A percentile compares a stretch with the other conserved stretches of the same genome.
Evolutionary conservation across 1,140 invertebrate genomes (phyloP).

Genomic region (Muscidifurax raptorellus): DNA sequence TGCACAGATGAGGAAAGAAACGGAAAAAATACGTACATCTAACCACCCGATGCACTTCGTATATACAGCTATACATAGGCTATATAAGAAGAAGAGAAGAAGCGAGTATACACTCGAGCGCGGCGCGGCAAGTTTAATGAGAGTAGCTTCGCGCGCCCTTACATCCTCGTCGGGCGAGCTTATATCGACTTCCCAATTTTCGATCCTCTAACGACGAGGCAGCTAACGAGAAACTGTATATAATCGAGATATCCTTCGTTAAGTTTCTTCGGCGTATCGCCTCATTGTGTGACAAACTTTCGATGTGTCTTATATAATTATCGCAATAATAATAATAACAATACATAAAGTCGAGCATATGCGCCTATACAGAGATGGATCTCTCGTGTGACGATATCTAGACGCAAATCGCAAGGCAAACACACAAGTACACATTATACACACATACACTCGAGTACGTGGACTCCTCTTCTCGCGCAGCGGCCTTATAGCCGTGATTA

Average conservation of each 20-base stretch:
- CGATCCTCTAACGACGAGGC: neutral
- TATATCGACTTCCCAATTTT: conserved; percentile 19
- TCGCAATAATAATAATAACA: too few relatives aligned
- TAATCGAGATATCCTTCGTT: too few relatives aligned
- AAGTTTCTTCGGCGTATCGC: too few relatives aligned
- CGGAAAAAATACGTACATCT: too few relatives aligned
- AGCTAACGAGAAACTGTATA: neutral
- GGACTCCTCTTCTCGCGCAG: neutral
- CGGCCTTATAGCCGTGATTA: neutral
- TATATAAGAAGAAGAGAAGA: too few relatives aligned
- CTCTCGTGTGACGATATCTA: neutral
- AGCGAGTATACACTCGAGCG: too few relatives aligned
- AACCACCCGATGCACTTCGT: too few relatives aligned
- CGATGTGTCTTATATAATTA: too few relatives aligned
- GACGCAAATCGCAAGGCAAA: neutral
- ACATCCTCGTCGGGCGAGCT: neutral
- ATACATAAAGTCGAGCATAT: neutral
- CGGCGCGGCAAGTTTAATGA: neutral
- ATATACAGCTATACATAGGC: neutral
- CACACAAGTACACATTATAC: too few relatives aligned
- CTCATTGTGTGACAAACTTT: too few relatives aligned
- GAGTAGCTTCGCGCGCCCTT: neutral
- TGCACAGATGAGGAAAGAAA: too few relatives aligned
- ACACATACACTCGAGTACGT: neutral
- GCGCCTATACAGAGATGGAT: neutral